A percentile compares a stretch with the other conserved stretches of the same genome.
phyloP scores from a whole-genome alignment of 2,797 vertebrate species.

The Gymnothorax reevesii region DNA sequence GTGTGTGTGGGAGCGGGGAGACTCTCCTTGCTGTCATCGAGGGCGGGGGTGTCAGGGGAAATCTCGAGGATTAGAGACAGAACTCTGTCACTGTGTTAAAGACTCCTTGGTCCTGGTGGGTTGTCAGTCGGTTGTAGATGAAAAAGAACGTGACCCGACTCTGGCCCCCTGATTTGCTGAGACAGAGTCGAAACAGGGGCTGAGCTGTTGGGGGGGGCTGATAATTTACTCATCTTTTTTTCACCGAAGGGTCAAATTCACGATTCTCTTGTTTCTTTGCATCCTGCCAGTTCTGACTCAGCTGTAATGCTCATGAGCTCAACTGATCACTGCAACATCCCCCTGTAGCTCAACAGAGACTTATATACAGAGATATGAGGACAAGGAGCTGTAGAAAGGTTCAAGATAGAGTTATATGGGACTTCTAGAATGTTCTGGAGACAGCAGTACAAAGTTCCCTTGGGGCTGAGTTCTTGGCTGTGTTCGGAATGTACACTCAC shows the following conservation, averaged over 20 bases:
- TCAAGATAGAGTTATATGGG: too few species aligned
- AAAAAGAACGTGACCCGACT: not conserved
- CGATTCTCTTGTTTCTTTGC: not conserved
- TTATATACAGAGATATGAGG: not conserved
- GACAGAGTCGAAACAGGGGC: not conserved
- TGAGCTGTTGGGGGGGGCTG: not conserved
- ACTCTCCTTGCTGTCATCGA: not conserved
- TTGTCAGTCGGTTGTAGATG: not conserved
- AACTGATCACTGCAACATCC: not conserved
- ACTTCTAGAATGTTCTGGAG: not conserved
- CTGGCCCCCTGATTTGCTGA: too few species aligned
- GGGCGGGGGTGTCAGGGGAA: constrained; percentile 15
- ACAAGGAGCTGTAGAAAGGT: too few species aligned
- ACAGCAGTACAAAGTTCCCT: not conserved
- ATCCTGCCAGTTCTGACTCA: not conserved
- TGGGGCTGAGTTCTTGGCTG: not conserved
- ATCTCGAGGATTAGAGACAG: constrained; percentile 15
- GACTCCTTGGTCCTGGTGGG: constrained; percentile 3
- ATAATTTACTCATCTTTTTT: not conserved
- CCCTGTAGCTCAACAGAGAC: not conserved
- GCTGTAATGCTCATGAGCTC: not conserved
- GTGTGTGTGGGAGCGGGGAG: not conserved
- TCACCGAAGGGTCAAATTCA: not conserved
- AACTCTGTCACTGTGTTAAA: not conserved
- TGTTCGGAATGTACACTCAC: too few species aligned